phyloP scores from a whole-genome alignment of 35 echinoderm and acorn worm species.

The Apostichopus japonicus region DNA sequence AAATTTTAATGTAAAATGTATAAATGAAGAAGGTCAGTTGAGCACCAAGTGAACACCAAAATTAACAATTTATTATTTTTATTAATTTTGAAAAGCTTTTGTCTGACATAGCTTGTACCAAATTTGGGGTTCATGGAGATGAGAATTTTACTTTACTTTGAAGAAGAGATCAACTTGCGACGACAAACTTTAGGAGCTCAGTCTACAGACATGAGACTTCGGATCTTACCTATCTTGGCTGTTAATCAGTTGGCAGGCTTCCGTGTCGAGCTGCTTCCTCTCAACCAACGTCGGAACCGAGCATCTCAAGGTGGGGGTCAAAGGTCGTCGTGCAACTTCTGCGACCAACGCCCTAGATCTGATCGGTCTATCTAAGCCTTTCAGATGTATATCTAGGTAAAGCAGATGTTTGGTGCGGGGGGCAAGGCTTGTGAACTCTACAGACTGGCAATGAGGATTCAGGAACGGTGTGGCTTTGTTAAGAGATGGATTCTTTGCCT shows the following conservation, averaged over 20 bases:
- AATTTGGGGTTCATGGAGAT: too few species aligned
- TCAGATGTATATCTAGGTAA: conserved; percentile 71
- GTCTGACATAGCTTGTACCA: too few species aligned
- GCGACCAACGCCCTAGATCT: conserved; percentile 58
- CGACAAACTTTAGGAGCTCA: too few species aligned
- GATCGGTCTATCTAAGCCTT: conserved; percentile 62
- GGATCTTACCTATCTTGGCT: conserved; percentile 70
- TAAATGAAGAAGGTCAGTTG: too few species aligned
- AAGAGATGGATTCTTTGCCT: conserved; percentile 18
- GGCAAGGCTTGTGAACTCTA: conserved; percentile 75
- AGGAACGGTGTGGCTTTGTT: conserved; percentile 61
- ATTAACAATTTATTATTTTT: too few species aligned
- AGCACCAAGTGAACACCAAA: too few species aligned
- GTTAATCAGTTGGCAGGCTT: conserved; percentile 77
- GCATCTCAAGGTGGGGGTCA: conserved; percentile 63
- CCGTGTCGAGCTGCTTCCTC: conserved; percentile 59
- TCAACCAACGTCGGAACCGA: conserved; percentile 55
- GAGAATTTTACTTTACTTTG: too few species aligned
- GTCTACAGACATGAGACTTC: too few species aligned
- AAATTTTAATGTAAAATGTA: too few species aligned
- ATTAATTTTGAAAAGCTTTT: too few species aligned
- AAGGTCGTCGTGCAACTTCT: conserved; percentile 63
- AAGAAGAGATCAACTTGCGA: too few species aligned
- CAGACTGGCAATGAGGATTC: conserved; percentile 43
- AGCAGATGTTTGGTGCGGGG: conserved; percentile 67